Base-by-base conservation (phyloP, 2,797 vertebrate genomes). In the Spinibarbus caldwelli region DNA sequence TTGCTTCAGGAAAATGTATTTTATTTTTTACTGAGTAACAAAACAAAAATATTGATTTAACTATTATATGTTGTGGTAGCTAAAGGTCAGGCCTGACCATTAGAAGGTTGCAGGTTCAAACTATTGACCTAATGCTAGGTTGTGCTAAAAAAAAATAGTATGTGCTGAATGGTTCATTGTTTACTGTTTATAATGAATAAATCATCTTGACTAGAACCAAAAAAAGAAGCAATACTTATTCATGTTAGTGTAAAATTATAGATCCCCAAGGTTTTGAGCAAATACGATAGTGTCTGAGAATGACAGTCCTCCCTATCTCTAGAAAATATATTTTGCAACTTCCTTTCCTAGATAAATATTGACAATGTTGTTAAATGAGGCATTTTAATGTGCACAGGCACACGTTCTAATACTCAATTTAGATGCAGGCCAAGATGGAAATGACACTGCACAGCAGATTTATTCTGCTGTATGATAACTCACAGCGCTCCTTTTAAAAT, bases 321-420 rank as follows among this genome's bases (percentile, higher is more conserved):
- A 29, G 47, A 34, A 67, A 80, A 80, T 31, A 36, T 67, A 67
- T 47, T 62, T 80, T 80, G 29, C 12, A 34, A n/a, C 29, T 47
- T 34, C 5, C 7, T 9, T 80, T 34, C 26, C 43, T 54, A 70
- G 71, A 59, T 62, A 72, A 82, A 79, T 85, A 10, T 84, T 47
- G 52, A 47, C 76, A 5, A 36, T 57, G 52, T 12, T 79, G 83
- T 73, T 80, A 85, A 85, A 85, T 85, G 77, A 85, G 52, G 29
- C 54, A 38, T 62, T 80, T 71, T 49, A 79, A 79, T 80, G 54
- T 72, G 49, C 77, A 38, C 49, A 80, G 77, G 57, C 64, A 59
- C 73, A 68, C 26, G 15, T 45, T 59, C 36, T 79, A 62, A 85
- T 85, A 45, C 41, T 66, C 54, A 72, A 62, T 71, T 82, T 45